phyloP scores from a whole-genome alignment of 2,113 vertebrate genomes.

The Oxygymnocypris stewartii region DNA sequence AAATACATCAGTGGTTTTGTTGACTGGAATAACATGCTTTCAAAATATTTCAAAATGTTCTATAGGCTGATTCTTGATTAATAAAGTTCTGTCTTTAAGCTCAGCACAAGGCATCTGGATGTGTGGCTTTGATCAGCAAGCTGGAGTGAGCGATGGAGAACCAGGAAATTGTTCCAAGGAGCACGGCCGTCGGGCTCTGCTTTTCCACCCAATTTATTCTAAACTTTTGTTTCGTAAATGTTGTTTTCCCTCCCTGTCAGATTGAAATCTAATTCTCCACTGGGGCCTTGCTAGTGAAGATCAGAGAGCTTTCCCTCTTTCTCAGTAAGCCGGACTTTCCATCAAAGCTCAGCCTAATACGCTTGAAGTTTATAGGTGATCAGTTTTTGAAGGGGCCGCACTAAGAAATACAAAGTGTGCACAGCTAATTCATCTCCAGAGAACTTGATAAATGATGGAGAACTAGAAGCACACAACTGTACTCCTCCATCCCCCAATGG shows the following conservation, averaged over 20 bases:
- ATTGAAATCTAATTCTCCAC: constrained; percentile 51
- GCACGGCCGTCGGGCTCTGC: constrained; percentile 39
- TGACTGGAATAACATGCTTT: not conserved
- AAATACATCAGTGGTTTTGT: not conserved
- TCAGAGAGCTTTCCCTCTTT: constrained; percentile 38
- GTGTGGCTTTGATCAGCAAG: not conserved
- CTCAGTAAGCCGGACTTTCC: constrained; percentile 30
- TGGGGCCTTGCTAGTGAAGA: constrained; percentile 37
- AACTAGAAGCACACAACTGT: not conserved
- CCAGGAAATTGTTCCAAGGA: constrained; percentile 30
- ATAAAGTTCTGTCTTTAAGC: not conserved
- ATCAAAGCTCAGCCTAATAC: constrained; percentile 44
- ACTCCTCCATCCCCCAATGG: constrained; percentile 2
- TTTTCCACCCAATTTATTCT: constrained; percentile 43
- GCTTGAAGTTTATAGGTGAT: constrained; percentile 34
- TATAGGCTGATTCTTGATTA: not conserved
- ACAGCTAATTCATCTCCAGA: constrained; percentile 48
- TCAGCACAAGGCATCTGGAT: not conserved
- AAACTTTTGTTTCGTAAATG: constrained; percentile 46
- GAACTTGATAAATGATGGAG: constrained; percentile 27
- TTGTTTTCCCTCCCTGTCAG: constrained; percentile 52
- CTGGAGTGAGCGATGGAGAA: constrained; percentile 1
- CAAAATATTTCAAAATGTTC: not conserved
- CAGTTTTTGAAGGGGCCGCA: not conserved
- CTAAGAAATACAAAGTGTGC: constrained; percentile 33